These are phyloP conservation scores for Talpa occidentalis DNA, from an alignment of 2,113 vertebrate species.

Conservation along the genomic window DNA sequence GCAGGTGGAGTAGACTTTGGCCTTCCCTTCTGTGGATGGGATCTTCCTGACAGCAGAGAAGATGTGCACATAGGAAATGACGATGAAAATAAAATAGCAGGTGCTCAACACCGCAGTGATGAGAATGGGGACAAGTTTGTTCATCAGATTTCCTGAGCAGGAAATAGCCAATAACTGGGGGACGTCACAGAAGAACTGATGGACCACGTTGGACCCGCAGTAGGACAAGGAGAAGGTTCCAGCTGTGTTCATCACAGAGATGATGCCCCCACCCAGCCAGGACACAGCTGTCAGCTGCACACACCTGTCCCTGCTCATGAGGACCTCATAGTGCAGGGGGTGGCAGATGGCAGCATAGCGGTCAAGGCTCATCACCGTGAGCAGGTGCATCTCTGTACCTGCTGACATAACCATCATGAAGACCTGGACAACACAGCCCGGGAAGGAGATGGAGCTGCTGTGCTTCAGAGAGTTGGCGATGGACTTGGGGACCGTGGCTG, in stretches of 20 bases:
- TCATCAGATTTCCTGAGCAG: not conserved
- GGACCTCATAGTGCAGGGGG: not conserved
- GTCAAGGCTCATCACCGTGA: not conserved
- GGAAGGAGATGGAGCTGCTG: not conserved
- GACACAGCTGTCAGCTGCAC: not conserved
- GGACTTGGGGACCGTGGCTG: too few species aligned
- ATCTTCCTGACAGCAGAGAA: too few species aligned
- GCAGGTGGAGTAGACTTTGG: too few species aligned
- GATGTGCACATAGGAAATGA: too few species aligned
- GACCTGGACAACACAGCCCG: not conserved
- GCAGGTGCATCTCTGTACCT: not conserved
- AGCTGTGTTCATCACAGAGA: not conserved
- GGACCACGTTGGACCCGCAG: not conserved
- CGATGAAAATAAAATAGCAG: too few species aligned
- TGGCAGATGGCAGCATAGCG: not conserved
- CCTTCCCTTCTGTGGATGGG: too few species aligned
- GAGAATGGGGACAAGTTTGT: not conserved
- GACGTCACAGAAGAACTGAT: conserved; percentile 6
- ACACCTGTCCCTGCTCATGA: conserved; percentile 13
- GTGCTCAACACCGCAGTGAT: not conserved
- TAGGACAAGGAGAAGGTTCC: not conserved
- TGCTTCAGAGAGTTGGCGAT: too few species aligned
- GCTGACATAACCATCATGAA: not conserved
- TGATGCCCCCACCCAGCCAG: not conserved
- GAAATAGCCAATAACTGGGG: not conserved